These are phyloP conservation scores for Excalfactoria chinensis DNA, from an alignment of 2,113 vertebrate species.

Conservation along the genomic window DNA sequence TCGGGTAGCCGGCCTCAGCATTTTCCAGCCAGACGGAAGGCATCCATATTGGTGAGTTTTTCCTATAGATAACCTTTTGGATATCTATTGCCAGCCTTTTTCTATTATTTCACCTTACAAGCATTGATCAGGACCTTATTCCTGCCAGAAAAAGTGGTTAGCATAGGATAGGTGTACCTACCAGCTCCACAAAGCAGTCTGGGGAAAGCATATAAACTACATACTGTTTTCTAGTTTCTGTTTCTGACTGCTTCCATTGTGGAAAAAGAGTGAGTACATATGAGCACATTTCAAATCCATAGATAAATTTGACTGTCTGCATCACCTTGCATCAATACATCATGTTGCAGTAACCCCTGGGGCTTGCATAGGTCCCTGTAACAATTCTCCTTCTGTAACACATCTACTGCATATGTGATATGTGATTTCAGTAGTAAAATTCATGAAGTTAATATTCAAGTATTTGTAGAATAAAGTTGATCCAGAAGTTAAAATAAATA, in stretches of 20 bases:
- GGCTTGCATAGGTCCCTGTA: neutral
- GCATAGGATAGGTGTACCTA: neutral
- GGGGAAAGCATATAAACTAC: neutral
- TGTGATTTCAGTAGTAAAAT: neutral
- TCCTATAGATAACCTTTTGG: too few species aligned
- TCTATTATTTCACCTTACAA: too few species aligned
- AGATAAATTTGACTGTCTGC: neutral
- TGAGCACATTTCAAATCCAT: neutral
- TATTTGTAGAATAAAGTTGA: neutral
- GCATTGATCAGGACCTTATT: neutral
- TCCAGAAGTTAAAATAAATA: neutral
- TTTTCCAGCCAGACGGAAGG: too few species aligned
- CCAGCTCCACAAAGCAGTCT: neutral
- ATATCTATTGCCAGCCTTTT: too few species aligned
- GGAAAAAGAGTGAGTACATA: neutral
- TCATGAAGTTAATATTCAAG: neutral
- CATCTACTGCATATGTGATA: neutral
- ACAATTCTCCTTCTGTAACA: rapidly evolving
- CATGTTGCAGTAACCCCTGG: rapidly evolving
- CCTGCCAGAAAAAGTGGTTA: neutral
- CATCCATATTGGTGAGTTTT: too few species aligned
- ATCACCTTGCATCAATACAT: rapidly evolving
- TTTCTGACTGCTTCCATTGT: neutral
- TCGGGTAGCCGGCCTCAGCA: too few species aligned
- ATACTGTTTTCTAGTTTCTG: neutral